Base-by-base conservation (phyloP, 1,140 invertebrate genomes). In the Drosophila athabasca region DNA sequence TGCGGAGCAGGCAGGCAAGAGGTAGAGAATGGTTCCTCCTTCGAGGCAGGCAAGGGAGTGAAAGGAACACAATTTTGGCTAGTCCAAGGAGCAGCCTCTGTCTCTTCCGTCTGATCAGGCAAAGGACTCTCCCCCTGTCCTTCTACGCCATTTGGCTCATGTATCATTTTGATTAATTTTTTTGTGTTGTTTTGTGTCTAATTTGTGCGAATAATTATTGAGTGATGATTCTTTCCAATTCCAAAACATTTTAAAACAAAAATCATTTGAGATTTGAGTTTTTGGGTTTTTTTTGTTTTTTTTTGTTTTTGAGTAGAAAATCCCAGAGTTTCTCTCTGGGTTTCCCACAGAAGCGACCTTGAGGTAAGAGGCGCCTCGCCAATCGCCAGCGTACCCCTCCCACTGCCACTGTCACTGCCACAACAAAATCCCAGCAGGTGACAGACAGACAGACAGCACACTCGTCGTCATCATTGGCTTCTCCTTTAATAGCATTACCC, bases 361-460 rank as follows among this genome's bases (percentile, higher is more conserved):
- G 35, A 9, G 9, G 0, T 19, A 7, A 35, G 31, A 11, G 31
- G 31, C 31, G 31, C 35, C 35, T 4, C 3, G 9, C 9, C n/a
- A 22, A 55, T 15, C 44, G 53, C 1, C 39, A 41, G 8, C 26
- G 43, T 43, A 3, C 29, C 31, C 31, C 9, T 11, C 2, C 9
- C 9, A 31, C 7, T 8, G 29, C 6, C 9, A 29, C 26, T 29
- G 69, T 15, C 69, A 53, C 62, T 59, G 62, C 39, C 50, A 51
- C 55, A 76, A 39, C 35, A 39, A 39, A 75, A 75, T 76, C 72
- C 72, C 72, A 76, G 72, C 72, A 76, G 72, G 72, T 76, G 72
- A 76, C 71, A 76, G 39, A 67, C 72, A 39, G 49, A 31, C 67
- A 55, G 71, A 58, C 11, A 5, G 35, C 35, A 13, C 35, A 31